Percentiles rank a stretch among this genome's conserved stretches.
Conservation (phyloP, 1,140 invertebrate species). For the Sminthurinus signatus region DNA sequence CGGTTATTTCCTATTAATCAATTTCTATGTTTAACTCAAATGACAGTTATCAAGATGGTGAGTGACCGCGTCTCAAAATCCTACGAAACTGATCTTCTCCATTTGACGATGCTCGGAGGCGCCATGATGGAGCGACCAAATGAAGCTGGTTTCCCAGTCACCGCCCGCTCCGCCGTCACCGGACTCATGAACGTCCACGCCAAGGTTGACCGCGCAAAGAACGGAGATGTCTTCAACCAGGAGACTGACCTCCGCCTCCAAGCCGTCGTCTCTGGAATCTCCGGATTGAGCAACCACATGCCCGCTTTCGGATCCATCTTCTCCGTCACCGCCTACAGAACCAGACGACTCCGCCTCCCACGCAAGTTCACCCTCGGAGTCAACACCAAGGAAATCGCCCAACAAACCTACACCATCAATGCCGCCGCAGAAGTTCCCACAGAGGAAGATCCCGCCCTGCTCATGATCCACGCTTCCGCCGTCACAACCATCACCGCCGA, state of each 20-base stretch:
- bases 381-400: constrained; percentile 21
- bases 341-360: constrained; percentile 28
- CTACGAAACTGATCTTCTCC: constrained; percentile 33
- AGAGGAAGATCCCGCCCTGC: constrained; percentile 36
- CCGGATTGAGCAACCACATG: constrained; percentile 31
- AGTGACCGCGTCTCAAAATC: constrained; percentile 25
- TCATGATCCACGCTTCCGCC: constrained; percentile 33
- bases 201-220: constrained; percentile 28
- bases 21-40: not conserved
- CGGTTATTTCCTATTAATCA: too few species aligned
- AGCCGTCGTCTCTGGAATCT: constrained; percentile 18
- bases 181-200: constrained; percentile 14
- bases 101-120: constrained; percentile 34
- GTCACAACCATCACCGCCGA: constrained; percentile 21
- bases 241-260: not conserved
- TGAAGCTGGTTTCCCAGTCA: constrained; percentile 35
- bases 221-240: not conserved
- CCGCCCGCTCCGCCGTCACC: constrained; percentile 24
- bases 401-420: constrained; percentile 14
- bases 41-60: constrained; percentile 30
- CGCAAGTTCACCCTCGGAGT: constrained; percentile 34
- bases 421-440: constrained; percentile 26
- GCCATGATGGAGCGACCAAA: constrained; percentile 28
- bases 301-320: constrained; percentile 33
- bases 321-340: constrained; percentile 30